These are phyloP conservation scores for Isoperla grammatica DNA, from an alignment of 2,888 invertebrate species.

Conservation along the genomic window DNA sequence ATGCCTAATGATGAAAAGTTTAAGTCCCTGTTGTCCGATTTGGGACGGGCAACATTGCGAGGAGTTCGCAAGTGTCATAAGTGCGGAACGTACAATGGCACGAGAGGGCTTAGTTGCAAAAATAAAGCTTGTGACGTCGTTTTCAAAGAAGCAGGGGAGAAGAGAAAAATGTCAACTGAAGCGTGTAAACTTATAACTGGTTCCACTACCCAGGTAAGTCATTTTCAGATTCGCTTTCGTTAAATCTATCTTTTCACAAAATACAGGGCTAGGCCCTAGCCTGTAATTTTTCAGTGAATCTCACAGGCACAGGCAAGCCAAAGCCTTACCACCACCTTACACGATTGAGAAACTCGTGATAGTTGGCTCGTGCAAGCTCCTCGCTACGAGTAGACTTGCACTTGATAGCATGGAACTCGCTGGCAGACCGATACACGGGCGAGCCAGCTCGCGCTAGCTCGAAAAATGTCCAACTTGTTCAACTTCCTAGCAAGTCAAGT, in stretches of 20 bases:
- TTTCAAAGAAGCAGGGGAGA: constrained; percentile 55
- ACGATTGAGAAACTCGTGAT: too few relatives aligned
- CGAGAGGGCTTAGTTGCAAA: constrained; percentile 65
- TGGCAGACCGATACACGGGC: too few relatives aligned
- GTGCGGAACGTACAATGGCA: constrained; percentile 71
- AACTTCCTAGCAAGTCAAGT: too few relatives aligned
- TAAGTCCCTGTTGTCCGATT: constrained; percentile 48
- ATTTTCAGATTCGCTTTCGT: too few relatives aligned
- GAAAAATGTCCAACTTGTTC: too few relatives aligned
- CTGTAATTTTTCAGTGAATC: too few relatives aligned
- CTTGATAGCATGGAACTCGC: too few relatives aligned
- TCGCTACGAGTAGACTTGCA: not conserved
- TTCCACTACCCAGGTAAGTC: constrained; percentile 49
- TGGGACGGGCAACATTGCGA: constrained; percentile 59
- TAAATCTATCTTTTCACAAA: too few relatives aligned
- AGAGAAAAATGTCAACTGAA: constrained; percentile 54
- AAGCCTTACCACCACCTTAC: too few relatives aligned
- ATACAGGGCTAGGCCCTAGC: not conserved
- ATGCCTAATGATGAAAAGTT: constrained; percentile 44
- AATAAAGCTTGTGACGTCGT: constrained; percentile 64
- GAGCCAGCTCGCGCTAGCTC: too few relatives aligned
- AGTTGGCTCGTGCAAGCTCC: not conserved
- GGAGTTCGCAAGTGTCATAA: constrained; percentile 69
- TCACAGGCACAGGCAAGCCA: too few relatives aligned
- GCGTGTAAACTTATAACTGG: constrained; percentile 60